phyloP scores from a whole-genome alignment of 1,140 invertebrate species.

The Apolygus lucorum region DNA sequence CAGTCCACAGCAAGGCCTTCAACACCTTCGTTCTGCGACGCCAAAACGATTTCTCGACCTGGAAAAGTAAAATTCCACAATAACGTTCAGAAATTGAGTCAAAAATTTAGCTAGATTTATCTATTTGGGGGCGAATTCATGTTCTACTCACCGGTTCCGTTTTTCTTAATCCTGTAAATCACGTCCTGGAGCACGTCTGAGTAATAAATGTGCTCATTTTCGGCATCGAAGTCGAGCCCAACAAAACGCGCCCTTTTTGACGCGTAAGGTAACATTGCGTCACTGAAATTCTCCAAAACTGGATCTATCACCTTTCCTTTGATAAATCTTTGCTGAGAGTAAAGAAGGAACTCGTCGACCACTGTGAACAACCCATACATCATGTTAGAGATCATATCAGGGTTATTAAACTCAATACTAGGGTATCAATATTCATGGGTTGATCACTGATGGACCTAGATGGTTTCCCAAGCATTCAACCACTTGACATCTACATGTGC shows the following conservation, averaged over 20 bases:
- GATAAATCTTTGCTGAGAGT: slow-evolving; percentile 93
- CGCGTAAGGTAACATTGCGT: slow-evolving; percentile 85
- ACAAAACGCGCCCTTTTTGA: slow-evolving; percentile 88
- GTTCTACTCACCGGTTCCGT: slow-evolving; percentile 58
- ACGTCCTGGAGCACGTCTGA: slow-evolving; percentile 95
- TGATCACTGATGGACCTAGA: too few species aligned
- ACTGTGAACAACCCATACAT: slow-evolving; percentile 46
- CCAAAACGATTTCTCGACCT: slow-evolving; percentile 80
- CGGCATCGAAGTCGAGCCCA: slow-evolving; percentile 90
- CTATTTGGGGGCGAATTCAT: too few species aligned
- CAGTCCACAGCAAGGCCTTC: slow-evolving; percentile 95
- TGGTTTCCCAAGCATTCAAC: too few species aligned
- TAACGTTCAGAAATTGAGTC: background rate
- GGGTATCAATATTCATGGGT: too few species aligned
- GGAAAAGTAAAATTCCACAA: slow-evolving; percentile 26
- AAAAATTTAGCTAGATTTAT: background rate
- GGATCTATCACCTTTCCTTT: slow-evolving; percentile 88
- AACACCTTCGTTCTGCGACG: slow-evolving; percentile 94
- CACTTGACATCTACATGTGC: too few species aligned
- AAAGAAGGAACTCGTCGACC: slow-evolving; percentile 89
- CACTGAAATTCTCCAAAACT: slow-evolving; percentile 80
- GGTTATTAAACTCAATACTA: too few species aligned
- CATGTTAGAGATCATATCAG: too few species aligned
- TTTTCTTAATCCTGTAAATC: slow-evolving; percentile 82
- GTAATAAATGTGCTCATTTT: slow-evolving; percentile 89